phyloP scores from a whole-genome alignment of 2,797 vertebrate species.

The Buceros bicornis region DNA sequence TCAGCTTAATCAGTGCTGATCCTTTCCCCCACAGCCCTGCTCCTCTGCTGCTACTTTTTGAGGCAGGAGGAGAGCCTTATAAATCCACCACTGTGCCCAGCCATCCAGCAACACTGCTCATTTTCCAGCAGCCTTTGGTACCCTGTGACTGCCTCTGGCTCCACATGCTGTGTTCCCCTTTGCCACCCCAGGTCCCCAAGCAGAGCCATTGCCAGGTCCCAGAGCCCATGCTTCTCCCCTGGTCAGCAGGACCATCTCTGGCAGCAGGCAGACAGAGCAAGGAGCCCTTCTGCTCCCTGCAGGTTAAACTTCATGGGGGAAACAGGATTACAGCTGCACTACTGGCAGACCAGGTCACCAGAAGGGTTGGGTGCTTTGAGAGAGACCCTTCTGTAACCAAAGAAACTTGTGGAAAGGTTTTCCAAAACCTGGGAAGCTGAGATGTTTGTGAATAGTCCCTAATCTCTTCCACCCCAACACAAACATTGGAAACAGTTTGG shows the following conservation, averaged over 20 bases:
- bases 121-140: not conserved
- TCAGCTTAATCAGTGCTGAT: conserved; percentile 41
- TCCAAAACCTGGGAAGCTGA: not conserved
- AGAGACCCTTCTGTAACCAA: not conserved
- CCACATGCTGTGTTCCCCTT: accelerated
- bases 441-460: not conserved
- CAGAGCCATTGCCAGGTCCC: not conserved
- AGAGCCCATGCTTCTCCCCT: no score
- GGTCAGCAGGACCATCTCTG: not conserved
- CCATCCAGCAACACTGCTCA: not conserved
- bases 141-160: not conserved
- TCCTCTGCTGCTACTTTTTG: not conserved
- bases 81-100: not conserved
- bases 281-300: not conserved
- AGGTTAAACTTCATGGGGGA: not conserved
- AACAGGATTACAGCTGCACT: not conserved
- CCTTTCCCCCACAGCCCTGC: not conserved
- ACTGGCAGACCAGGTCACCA: not conserved
- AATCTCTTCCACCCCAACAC: not conserved
- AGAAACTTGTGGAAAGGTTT: not conserved
- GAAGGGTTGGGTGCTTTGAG: not conserved
- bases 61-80: not conserved
- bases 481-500: not conserved
- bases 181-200: accelerated
- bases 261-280: not conserved